Conservation (phyloP, 2,113 vertebrate genomes). For the Pseudois nayaur region DNA sequence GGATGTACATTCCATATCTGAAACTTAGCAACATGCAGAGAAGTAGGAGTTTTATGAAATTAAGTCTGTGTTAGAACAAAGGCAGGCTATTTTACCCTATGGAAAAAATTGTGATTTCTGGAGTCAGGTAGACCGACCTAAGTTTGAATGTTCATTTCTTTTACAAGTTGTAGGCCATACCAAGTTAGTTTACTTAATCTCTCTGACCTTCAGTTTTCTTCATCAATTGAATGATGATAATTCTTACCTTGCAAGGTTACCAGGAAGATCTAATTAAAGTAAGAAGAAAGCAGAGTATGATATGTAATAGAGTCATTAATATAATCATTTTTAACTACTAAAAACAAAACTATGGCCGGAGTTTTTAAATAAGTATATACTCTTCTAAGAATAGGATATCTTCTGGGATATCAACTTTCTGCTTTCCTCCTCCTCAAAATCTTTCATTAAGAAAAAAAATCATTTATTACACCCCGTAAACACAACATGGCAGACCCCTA, state of each 20-base stretch:
- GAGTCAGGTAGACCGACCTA: not conserved
- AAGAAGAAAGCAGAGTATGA: not conserved
- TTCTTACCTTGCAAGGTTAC: not conserved
- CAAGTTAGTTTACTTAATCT: not conserved
- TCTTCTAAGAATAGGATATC: not conserved
- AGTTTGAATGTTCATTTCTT: not conserved
- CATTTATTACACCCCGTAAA: not conserved
- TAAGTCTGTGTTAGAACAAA: constrained; percentile 19
- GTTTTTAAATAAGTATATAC: not conserved
- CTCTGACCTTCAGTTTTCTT: not conserved
- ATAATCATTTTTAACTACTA: not conserved
- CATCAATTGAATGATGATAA: not conserved
- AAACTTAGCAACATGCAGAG: not conserved
- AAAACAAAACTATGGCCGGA: not conserved
- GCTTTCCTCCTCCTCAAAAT: not conserved
- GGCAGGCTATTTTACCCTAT: not conserved
- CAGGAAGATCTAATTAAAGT: not conserved
- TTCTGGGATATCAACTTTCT: not conserved
- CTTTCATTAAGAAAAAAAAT: not conserved
- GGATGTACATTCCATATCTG: not conserved
- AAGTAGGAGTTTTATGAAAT: not conserved
- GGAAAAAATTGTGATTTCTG: not conserved
- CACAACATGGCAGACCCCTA: not conserved
- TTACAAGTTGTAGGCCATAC: not conserved
- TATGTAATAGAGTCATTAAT: not conserved